Base-by-base conservation (phyloP, 2,797 vertebrate genomes). In the Sciurus carolinensis region DNA sequence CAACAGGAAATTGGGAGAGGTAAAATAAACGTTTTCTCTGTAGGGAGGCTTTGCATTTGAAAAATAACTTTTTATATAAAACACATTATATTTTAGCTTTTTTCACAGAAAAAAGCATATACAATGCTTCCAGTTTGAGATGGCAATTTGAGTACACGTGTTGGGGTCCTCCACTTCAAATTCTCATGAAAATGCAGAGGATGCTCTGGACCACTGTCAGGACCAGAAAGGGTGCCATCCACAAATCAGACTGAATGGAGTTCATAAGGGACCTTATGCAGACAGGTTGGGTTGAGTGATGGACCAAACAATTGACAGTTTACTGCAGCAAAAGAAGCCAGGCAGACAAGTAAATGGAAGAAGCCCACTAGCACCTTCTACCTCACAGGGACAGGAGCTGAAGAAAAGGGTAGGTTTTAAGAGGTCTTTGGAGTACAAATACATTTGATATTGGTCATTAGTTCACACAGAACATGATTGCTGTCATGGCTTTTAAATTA, bases 1-100 rank as follows among this genome's bases (percentile, higher is more conserved):
- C 75, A 93, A 59, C 17, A 82, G 17, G 42, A 52, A 91, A 71
- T 69, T 2, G 90, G 15, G 26, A 94, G 79, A 71, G 69, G 18
- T 33, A 39, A 94, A 91, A 52, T n/a, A 64, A 80, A 54, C 1
- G 4, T 33, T 47, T 36, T 88, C 33, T 93, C 54, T 39, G 22
- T 20, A 82, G 2, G 14, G 15, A 83, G 71, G 81, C 7, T 75
- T 95, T 47, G 71, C 71, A 69, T 97, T 93, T 86, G 82, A 71
- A 81, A 77, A 71, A 69, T 71, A 76, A 47, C 6, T 26, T 90
- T 90, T 84, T 39, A 11, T 17, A 12, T 52, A 57, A 83, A 64
- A 12, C 4, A 28, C 79, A 44, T 88, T 54, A 44, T 59, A 66
- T 33, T 72, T 44, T 83, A 87, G 28, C 1, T 4, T 42, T 64